Base-by-base conservation (phyloP, 2,113 vertebrate species). In the Silurus glanis region DNA sequence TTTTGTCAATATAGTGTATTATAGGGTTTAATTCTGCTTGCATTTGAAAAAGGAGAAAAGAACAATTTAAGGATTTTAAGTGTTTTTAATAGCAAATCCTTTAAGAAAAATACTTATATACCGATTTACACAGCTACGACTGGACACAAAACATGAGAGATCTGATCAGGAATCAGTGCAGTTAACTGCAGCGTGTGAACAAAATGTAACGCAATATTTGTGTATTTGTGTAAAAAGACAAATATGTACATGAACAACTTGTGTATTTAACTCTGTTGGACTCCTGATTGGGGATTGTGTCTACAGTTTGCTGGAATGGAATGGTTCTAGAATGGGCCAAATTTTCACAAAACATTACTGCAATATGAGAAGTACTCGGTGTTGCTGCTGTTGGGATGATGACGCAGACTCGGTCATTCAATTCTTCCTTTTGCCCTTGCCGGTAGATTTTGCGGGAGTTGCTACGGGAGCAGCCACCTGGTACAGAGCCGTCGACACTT, bases 361-460 rank as follows among this genome's bases (percentile, higher is more conserved):
- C 6, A 58, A 5, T 51, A 16, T 58, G 5, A 47, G 23, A 45
- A 67, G 58, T 49, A 23, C 56, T 53, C 74, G 59, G 2, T 23
- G 56, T 55, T 58, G n/a, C 45, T 79, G 37, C 69, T 16, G 75
- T 17, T 84, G 69, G 19, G 56, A 25, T 0, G 4, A 23, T 58
- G 0, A 13, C 13, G 28, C 59, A 53, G 45, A 9, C 2, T 45
- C 13, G 45, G 25, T 90, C 10, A 14, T 28, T 96, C 92, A 98
- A 88, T 97, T 98, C 94, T 97, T 98, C 93, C 96, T 98, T 90
- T 98, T 98, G 92, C 96, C 92, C 89, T 99, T 99, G 92, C 96
- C 95, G 0, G 96, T 86, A n/a, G 95, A 89, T 91, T 98, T 99
- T 88, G 96, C 82, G 0, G 95, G 95, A 0, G 92, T 90, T 9